Conservation (phyloP, 2,113 vertebrate genomes). For the Thinocorus orbignyianus region DNA sequence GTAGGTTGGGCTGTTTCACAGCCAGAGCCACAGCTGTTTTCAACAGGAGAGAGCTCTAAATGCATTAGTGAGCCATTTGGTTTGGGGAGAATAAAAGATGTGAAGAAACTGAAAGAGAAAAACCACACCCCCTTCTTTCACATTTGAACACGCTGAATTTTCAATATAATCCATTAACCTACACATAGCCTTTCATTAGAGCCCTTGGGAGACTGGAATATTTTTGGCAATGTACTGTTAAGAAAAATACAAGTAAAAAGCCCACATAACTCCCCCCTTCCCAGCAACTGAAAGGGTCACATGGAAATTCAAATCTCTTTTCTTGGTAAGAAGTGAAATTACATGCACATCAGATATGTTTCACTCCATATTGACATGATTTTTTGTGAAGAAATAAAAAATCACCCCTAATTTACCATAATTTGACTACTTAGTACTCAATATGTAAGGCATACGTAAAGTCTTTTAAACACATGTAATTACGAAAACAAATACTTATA, state of each 20-base stretch:
- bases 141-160: constrained; percentile 24
- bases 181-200: constrained; percentile 51
- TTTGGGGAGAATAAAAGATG: constrained; percentile 32
- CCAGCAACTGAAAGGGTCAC: not conserved
- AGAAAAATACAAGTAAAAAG: constrained; percentile 26
- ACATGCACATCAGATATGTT: not conserved
- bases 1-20: constrained; percentile 19
- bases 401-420: not conserved
- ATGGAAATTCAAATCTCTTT: not conserved
- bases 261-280: not conserved
- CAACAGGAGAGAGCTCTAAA: constrained; percentile 3
- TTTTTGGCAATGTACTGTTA: constrained; percentile 47
- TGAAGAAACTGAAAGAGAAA: constrained; percentile 24
- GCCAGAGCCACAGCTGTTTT: constrained; percentile 29
- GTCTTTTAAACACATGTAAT: not conserved
- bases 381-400: constrained; percentile 5
- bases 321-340: not conserved
- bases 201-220: constrained; percentile 34
- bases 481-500: not conserved
- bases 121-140: not conserved
- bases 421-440: not conserved
- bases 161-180: constrained; percentile 60
- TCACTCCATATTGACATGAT: not conserved
- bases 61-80: constrained; percentile 29
- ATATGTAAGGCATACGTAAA: not conserved